phyloP scores from a whole-genome alignment of 1,140 invertebrate species.

The Caenorhabditis briggsae region DNA sequence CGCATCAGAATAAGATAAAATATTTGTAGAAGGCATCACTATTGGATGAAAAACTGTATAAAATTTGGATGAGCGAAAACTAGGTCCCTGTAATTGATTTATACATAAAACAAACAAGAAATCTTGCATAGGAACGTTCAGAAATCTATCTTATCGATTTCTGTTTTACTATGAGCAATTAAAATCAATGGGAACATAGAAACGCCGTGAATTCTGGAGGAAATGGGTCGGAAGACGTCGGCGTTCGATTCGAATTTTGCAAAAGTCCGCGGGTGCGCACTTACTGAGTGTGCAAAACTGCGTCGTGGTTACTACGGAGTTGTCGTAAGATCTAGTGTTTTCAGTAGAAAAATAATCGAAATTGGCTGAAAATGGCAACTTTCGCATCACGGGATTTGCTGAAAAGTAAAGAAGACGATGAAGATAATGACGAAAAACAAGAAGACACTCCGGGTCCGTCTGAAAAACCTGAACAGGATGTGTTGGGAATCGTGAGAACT shows the following conservation, averaged over 20 bases:
- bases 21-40: too few relatives aligned
- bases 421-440: conserved; percentile 14
- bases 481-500: not conserved
- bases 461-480: conserved; percentile 47
- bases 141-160: too few relatives aligned
- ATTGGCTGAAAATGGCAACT: conserved; percentile 47
- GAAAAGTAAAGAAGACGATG: not conserved
- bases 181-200: not conserved
- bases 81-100: too few relatives aligned
- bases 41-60: too few relatives aligned
- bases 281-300: not conserved
- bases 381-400: conserved; percentile 43
- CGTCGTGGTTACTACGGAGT: not conserved
- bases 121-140: too few relatives aligned
- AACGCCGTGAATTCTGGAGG: not conserved
- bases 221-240: not conserved
- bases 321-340: not conserved
- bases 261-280: not conserved
- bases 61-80: too few relatives aligned
- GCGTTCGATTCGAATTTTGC: not conserved
- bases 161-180: too few relatives aligned
- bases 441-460: conserved; percentile 13
- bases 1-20: too few relatives aligned
- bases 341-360: not conserved
- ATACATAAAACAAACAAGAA: too few relatives aligned